Base-by-base conservation (phyloP, 2,888 invertebrate species). In the Drosophila peninsularis region DNA sequence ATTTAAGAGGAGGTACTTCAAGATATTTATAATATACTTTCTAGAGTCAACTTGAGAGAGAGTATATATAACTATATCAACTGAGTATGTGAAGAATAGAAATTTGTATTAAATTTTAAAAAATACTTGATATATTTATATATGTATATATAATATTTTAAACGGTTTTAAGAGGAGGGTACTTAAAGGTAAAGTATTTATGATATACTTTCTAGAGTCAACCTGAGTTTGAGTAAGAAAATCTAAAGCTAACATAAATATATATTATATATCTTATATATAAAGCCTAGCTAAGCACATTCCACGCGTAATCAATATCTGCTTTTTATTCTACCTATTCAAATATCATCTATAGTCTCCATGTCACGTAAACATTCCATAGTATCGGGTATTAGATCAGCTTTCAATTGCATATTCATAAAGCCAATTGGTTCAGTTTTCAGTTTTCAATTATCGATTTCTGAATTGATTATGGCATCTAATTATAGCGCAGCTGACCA, bases 401-500 rank as follows among this genome's bases (percentile, higher is more conserved):
- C 60, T 62, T 57, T 45, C 49, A 63, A 75, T 55, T 73, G 74
- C 37, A 62, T 54, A 72, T 72, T 65, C 66, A 72, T 71, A 70
- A 62, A 63, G 64, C 60, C 64, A 64, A 82, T 75, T 82, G 66
- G 62, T 49, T 62, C 65, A 60, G 42, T 42, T 42, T 49, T 62
- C 65, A 60, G 42, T 42, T 42, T 42, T 13, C 42, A 30, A 76
- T 86, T 82, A 78, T 84, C 78, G 60, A 37, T 42, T 52, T 7
- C 10, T 14, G 30, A 45, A 57, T 67, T 30, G 30, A 30, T 30
- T 60, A 52, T 62, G 21, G 27, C 21, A 49, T 66, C 71, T 78
- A 82, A 87, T 87, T 81, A 64, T 78, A 74, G 85, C 19, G 10
- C 53, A 21, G 50, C 50, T 36, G 24, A 42, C 47, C 52, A 75